Conservation (phyloP, 1,140 invertebrate species). For the Chironomus striatipennis region DNA sequence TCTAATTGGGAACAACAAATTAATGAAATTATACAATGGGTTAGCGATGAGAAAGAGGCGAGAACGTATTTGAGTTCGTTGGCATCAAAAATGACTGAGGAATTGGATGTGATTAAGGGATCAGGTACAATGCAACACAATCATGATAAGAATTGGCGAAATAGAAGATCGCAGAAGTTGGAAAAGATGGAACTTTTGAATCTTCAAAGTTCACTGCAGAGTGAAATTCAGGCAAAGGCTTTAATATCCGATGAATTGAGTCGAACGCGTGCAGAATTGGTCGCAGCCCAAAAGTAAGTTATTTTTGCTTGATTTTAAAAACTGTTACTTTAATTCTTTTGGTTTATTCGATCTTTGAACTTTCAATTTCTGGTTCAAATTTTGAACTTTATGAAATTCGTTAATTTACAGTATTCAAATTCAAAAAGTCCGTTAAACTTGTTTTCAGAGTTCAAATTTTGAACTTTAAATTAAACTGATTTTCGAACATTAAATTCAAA, state of each 20-base stretch:
- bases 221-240: conserved; percentile 97
- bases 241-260: conserved; percentile 88
- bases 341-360: too few species aligned
- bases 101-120: conserved; percentile 90
- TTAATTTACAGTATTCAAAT: too few species aligned
- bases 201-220: conserved; percentile 92
- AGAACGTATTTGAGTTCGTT: conserved; percentile 89
- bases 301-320: neutral
- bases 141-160: conserved; percentile 81
- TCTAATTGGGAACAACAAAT: conserved; percentile 88
- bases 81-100: conserved; percentile 96
- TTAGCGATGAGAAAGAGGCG: conserved; percentile 96
- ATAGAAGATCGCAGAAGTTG: conserved; percentile 92
- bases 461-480: too few species aligned
- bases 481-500: too few species aligned
- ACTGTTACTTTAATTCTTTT: neutral
- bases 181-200: conserved; percentile 98
- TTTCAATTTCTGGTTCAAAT: too few species aligned
- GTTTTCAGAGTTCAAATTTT: too few species aligned
- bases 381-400: too few species aligned
- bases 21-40: conserved; percentile 93
- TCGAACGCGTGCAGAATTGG: conserved; percentile 78
- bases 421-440: too few species aligned
- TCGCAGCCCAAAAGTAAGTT: conserved; percentile 83
- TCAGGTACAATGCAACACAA: conserved; percentile 47